Evolutionary conservation across 2,797 vertebrate genomes (phyloP).

Genomic region (Hemibagrus guttatus): DNA sequence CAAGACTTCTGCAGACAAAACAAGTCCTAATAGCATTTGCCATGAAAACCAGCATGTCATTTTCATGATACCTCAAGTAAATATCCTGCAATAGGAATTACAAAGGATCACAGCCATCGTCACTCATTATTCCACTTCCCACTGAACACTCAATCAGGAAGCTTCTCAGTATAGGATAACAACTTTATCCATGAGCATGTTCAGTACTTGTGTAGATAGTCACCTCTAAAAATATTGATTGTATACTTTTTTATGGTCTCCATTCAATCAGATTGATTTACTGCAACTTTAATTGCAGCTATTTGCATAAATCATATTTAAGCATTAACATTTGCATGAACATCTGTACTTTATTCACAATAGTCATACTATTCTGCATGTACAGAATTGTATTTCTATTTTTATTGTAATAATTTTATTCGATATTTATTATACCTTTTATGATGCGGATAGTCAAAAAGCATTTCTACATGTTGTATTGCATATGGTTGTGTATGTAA

Average conservation of each 20-base stretch:
- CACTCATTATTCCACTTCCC: not conserved
- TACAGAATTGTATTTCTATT: too few relatives aligned
- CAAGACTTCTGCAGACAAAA: conserved; percentile 50
- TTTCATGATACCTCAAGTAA: conserved; percentile 31
- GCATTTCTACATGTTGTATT: too few relatives aligned
- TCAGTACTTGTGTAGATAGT: not conserved
- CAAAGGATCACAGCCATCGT: too few relatives aligned
- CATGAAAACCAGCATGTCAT: conserved; percentile 33
- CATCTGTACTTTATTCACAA: too few relatives aligned
- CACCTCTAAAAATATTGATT: not conserved
- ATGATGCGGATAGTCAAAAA: too few relatives aligned
- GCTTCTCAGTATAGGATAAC: too few relatives aligned
- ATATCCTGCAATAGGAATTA: not conserved
- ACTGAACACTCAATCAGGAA: not conserved
- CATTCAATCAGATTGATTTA: not conserved
- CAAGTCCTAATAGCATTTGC: conserved; percentile 28
- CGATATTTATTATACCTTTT: too few relatives aligned
- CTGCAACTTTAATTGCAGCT: not conserved
- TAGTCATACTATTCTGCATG: too few relatives aligned
- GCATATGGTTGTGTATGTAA: too few relatives aligned
- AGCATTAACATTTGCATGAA: not conserved
- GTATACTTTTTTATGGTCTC: not conserved
- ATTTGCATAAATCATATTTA: not conserved
- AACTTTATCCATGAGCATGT: not conserved
- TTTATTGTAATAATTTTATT: too few relatives aligned